Conservation (phyloP, 2,113 vertebrate species). For the Laticauda laticaudata region DNA sequence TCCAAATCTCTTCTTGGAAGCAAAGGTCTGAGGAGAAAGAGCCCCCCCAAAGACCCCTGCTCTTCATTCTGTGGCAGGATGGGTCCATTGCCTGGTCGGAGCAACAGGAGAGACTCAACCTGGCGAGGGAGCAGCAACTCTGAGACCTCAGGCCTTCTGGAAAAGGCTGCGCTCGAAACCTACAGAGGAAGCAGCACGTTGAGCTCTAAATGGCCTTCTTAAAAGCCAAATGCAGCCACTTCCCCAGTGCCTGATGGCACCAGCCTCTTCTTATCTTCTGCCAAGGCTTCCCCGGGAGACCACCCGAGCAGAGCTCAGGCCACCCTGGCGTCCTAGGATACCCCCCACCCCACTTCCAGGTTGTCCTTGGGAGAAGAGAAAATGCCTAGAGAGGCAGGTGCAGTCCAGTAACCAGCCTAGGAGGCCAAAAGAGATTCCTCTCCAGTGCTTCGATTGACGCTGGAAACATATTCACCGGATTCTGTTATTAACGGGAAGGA, state of each 20-base stretch:
- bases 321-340: neutral
- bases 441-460: neutral
- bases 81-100: neutral
- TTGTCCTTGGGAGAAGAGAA: neutral
- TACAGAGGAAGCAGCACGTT: neutral
- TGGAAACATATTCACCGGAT: neutral
- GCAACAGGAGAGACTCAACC: neutral
- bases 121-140: neutral
- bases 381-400: neutral
- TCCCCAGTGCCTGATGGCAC: too few relatives aligned
- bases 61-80: neutral
- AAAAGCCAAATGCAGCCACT: neutral
- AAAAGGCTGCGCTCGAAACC: neutral
- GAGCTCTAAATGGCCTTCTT: neutral
- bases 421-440: neutral
- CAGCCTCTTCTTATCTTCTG: neutral
- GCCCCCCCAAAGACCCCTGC: neutral
- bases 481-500: neutral
- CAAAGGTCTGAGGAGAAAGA: neutral
- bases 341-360: neutral
- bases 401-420: neutral
- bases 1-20: too few relatives aligned
- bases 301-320: fast-evolving
- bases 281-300: neutral
- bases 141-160: neutral